A percentile compares a stretch with the other conserved stretches of the same genome.
These are phyloP conservation scores for Antennarius maculatus DNA, from an alignment of 2,797 vertebrate species.

Conservation along the genomic window DNA sequence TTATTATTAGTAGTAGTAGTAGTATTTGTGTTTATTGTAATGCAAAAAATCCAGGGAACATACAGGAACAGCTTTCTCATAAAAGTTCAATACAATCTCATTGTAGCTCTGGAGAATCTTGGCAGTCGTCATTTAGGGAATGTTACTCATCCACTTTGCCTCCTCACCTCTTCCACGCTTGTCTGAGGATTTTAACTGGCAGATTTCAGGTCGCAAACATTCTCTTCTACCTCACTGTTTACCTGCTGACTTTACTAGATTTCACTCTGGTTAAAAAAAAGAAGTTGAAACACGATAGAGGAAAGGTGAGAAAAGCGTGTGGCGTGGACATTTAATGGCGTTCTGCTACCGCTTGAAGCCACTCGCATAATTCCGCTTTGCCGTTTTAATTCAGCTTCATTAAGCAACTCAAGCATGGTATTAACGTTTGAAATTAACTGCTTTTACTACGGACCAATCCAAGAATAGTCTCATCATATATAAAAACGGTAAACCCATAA, in stretches of 20 bases:
- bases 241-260: conserved; percentile 42
- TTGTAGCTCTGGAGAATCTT: conserved; percentile 37
- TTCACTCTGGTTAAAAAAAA: conserved; percentile 13
- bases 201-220: conserved; percentile 47
- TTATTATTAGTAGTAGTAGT: too few species aligned
- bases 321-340: conserved; percentile 40
- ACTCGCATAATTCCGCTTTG: conserved; percentile 35
- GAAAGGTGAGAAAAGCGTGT: conserved; percentile 43
- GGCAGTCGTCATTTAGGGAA: conserved; percentile 38
- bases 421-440: conserved; percentile 67
- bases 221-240: conserved; percentile 33
- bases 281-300: conserved; percentile 31
- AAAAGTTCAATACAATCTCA: conserved; percentile 27
- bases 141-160: conserved; percentile 52
- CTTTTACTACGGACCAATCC: conserved; percentile 64
- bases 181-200: conserved; percentile 50
- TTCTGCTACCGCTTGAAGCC: conserved; percentile 41
- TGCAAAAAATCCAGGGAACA: conserved; percentile 12
- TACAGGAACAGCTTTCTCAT: conserved; percentile 29
- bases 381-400: conserved; percentile 67
- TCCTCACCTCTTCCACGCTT: conserved; percentile 28
- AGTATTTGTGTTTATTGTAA: too few species aligned
- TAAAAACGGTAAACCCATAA: conserved; percentile 64
- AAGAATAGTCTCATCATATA: conserved; percentile 63
- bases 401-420: conserved; percentile 66